Conservation (phyloP, 2,797 vertebrate species). For the Denticeps clupeoides region DNA sequence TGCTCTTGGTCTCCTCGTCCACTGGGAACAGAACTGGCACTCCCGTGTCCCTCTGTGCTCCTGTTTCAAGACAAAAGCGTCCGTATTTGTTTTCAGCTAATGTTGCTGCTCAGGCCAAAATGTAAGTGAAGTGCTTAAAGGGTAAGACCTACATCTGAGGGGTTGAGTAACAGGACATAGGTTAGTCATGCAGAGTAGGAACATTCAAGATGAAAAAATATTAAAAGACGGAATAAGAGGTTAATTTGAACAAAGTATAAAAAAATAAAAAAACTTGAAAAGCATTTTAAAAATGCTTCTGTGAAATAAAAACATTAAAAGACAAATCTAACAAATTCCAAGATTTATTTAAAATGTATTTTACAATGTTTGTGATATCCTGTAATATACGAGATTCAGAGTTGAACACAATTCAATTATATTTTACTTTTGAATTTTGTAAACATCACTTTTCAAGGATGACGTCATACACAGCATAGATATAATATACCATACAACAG, state of each 20-base stretch:
- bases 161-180: slow-evolving; percentile 9
- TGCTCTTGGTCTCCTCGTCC: slow-evolving; percentile 87
- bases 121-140: slow-evolving; percentile 9
- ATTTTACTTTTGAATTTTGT: slow-evolving; percentile 52
- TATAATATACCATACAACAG: slow-evolving; percentile 49
- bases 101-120: no score
- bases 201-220: slow-evolving; percentile 5
- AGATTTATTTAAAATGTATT: slow-evolving; percentile 79
- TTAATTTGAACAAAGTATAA: background rate
- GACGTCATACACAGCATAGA: slow-evolving; percentile 19
- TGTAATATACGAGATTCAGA: slow-evolving; percentile 33
- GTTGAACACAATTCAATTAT: slow-evolving; percentile 61
- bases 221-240: background rate
- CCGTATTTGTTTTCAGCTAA: slow-evolving; percentile 32
- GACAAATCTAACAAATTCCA: slow-evolving; percentile 66
- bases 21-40: slow-evolving; percentile 86
- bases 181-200: slow-evolving; percentile 31
- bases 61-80: slow-evolving; percentile 48
- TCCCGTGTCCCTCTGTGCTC: slow-evolving; percentile 79
- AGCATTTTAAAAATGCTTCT: background rate
- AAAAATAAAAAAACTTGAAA: background rate
- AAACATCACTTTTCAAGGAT: slow-evolving; percentile 30
- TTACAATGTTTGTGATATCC: slow-evolving; percentile 67
- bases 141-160: slow-evolving; percentile 9
- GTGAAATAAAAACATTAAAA: slow-evolving; percentile 21